These are phyloP conservation scores for Drosophila tsacasi DNA, from an alignment of 1,140 invertebrate genomes.

Conservation along the genomic window DNA sequence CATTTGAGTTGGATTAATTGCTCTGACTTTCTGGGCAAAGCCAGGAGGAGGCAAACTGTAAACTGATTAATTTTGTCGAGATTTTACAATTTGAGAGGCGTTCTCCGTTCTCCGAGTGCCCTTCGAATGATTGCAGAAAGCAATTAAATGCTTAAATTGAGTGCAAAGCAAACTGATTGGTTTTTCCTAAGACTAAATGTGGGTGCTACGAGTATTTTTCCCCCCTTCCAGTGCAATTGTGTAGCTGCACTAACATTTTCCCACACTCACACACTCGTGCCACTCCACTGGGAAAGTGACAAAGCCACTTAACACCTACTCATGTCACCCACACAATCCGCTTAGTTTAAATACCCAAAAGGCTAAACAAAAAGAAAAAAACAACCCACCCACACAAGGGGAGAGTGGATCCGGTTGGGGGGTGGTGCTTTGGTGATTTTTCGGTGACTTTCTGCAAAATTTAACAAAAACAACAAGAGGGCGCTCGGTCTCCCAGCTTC, in stretches of 20 bases:
- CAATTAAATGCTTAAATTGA: constrained; percentile 75
- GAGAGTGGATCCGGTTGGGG: constrained; percentile 9
- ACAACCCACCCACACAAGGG: constrained; percentile 41
- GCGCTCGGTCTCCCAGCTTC: constrained; percentile 20
- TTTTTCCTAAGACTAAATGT: constrained; percentile 10
- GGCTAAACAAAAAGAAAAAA: constrained; percentile 65
- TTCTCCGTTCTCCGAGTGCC: constrained; percentile 7
- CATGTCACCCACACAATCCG: constrained; percentile 82
- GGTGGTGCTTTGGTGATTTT: constrained; percentile 32
- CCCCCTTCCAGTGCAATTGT: constrained; percentile 6
- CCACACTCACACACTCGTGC: constrained; percentile 50
- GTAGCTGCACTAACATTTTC: constrained; percentile 44
- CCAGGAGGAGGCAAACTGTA: constrained; percentile 5
- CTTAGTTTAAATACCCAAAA: constrained; percentile 84
- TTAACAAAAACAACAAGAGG: constrained; percentile 82
- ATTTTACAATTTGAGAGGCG: constrained; percentile 48
- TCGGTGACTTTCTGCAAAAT: constrained; percentile 80
- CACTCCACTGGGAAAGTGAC: constrained; percentile 63
- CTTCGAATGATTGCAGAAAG: constrained; percentile 58
- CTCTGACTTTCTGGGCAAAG: constrained; percentile 36
- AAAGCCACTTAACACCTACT: constrained; percentile 83
- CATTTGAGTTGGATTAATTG: constrained; percentile 81
- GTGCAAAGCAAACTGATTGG: constrained; percentile 54
- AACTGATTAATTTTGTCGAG: constrained; percentile 73
- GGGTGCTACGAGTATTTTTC: neutral